phyloP scores from a whole-genome alignment of 1,140 invertebrate genomes.

The Zophobas atratus region DNA sequence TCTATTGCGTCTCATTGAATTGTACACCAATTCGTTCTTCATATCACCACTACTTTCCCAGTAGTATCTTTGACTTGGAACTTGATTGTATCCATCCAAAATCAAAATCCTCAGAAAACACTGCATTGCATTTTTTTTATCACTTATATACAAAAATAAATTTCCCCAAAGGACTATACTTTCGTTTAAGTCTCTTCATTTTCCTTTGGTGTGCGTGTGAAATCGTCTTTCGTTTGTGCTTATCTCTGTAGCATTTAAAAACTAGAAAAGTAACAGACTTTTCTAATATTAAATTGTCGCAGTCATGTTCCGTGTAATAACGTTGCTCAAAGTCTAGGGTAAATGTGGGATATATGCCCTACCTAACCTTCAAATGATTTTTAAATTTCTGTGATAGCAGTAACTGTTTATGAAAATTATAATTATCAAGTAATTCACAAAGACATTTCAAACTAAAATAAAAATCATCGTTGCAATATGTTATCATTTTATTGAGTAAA shows the following conservation, averaged over 20 bases:
- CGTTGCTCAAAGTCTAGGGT: not conserved
- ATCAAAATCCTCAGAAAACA: constrained; percentile 63
- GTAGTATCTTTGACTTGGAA: constrained; percentile 60
- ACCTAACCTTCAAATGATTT: not conserved
- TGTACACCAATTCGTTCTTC: constrained; percentile 58
- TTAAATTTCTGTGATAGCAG: not conserved
- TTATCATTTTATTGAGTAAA: too few relatives aligned
- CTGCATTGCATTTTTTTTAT: constrained; percentile 56
- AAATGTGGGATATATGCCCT: too few relatives aligned
- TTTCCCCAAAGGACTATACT: too few relatives aligned
- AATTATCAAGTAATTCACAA: not conserved
- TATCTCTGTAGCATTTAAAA: not conserved
- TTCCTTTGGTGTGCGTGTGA: not conserved
- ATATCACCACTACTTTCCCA: constrained; percentile 63
- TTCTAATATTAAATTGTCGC: constrained; percentile 14
- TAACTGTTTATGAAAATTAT: not conserved
- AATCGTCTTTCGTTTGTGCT: not conserved
- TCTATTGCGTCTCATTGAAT: constrained; percentile 61
- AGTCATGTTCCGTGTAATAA: not conserved
- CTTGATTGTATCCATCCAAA: constrained; percentile 62
- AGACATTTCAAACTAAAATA: too few relatives aligned
- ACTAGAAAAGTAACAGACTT: not conserved
- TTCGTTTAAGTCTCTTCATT: not conserved
- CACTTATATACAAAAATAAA: too few relatives aligned
- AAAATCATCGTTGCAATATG: too few relatives aligned